A percentile compares a stretch with the other conserved stretches of the same genome.
Evolutionary conservation across 2,797 vertebrate species (phyloP).

Genomic region (Galago senegalensis): DNA sequence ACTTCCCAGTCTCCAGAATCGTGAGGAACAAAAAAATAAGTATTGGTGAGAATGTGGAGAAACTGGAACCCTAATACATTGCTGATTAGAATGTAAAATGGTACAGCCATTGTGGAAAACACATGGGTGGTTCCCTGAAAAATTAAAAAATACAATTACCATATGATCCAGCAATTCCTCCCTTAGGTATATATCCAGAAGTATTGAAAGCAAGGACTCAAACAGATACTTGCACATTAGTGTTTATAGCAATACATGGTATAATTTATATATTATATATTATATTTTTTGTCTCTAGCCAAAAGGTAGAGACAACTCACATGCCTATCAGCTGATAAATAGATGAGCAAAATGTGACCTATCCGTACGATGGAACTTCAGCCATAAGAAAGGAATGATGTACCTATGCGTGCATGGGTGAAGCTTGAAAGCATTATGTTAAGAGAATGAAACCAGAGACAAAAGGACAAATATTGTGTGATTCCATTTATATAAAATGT

Average conservation of each 20-base stretch:
- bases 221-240: neutral
- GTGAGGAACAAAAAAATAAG: neutral
- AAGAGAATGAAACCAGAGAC: constrained; percentile 30
- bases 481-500: neutral
- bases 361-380: neutral
- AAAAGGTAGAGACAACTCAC: neutral
- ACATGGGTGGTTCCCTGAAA: neutral
- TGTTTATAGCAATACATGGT: neutral
- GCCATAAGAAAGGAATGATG: neutral
- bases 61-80: neutral
- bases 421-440: neutral
- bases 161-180: neutral
- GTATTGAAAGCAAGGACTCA: neutral
- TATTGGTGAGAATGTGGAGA: neutral
- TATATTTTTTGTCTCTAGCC: neutral
- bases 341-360: neutral
- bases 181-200: neutral
- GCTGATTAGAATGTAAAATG: neutral
- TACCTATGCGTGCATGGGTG: neutral
- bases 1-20: neutral
- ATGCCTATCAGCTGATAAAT: neutral
- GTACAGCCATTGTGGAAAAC: neutral
- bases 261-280: too few species aligned
- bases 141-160: neutral
- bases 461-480: neutral